Evolutionary conservation across 1,140 invertebrate species (phyloP).

Genomic region (Plutomurus gul): DNA sequence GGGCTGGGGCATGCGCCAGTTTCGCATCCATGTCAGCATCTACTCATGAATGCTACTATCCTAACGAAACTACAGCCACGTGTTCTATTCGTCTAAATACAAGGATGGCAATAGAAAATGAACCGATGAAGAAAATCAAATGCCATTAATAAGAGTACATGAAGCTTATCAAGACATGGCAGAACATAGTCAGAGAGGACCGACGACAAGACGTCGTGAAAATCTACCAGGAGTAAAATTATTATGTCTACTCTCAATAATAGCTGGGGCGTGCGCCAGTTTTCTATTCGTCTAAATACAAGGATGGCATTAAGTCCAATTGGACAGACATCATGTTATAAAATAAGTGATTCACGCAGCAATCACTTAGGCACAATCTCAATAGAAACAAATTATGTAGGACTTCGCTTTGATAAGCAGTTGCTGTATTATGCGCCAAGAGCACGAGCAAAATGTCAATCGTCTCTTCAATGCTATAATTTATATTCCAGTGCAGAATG

Average conservation of each 20-base stretch:
- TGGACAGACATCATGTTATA: background rate
- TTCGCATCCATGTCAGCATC: background rate
- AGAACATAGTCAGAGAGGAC: background rate
- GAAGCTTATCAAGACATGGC: no score
- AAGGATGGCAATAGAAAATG: no score
- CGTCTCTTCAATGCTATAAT: background rate
- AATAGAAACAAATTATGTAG: background rate
- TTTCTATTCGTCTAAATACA: background rate
- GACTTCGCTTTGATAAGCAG: background rate
- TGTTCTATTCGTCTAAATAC: no score
- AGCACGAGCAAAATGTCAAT: background rate
- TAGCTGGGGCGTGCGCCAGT: background rate
- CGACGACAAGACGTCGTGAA: no score
- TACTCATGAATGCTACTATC: background rate
- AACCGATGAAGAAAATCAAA: no score
- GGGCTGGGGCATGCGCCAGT: background rate
- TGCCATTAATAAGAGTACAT: no score
- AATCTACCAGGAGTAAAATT: background rate
- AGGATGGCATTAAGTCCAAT: background rate
- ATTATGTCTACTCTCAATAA: no score
- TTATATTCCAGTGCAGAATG: background rate
- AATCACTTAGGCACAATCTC: background rate
- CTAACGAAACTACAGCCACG: background rate
- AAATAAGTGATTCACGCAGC: background rate
- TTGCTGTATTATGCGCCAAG: background rate